phyloP scores from a whole-genome alignment of 1,140 invertebrate species.

The Lasioglossum albipes region DNA sequence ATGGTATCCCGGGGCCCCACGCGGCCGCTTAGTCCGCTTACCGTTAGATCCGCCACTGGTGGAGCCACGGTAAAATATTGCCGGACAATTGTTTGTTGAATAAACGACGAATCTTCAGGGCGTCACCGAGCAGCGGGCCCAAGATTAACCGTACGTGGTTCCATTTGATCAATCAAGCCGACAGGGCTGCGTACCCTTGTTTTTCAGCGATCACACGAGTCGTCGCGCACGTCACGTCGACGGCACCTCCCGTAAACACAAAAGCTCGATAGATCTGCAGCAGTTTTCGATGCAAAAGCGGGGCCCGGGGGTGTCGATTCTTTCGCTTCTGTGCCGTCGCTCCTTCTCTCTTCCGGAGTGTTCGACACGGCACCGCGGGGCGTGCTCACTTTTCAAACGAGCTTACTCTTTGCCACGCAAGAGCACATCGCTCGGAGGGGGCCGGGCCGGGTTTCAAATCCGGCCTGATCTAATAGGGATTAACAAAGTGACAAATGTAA shows the following conservation, averaged over 20 bases:
- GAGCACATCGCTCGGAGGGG: conserved; percentile 57
- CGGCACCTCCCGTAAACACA: neutral
- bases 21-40: too few relatives aligned
- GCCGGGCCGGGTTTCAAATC: conserved; percentile 64
- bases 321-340: neutral
- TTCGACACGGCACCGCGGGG: conserved; percentile 62
- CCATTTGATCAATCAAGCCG: neutral
- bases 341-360: conserved; percentile 55
- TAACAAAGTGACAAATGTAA: conserved; percentile 74
- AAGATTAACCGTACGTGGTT: conserved; percentile 4
- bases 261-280: conserved; percentile 56
- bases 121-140: neutral
- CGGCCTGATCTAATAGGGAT: conserved; percentile 73
- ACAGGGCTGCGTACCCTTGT: neutral
- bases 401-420: conserved; percentile 71
- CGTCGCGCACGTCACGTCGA: conserved; percentile 13
- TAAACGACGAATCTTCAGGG: conserved; percentile 2
- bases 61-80: too few relatives aligned
- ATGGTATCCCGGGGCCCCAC: too few relatives aligned
- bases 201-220: conserved; percentile 31
- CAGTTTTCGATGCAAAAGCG: conserved; percentile 48
- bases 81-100: conserved; percentile 19
- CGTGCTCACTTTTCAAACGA: conserved; percentile 72
- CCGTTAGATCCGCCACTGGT: too few relatives aligned
- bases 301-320: conserved; percentile 44